Percentiles rank a stretch among this genome's conserved stretches.
Conservation (phyloP, 2,113 vertebrate species). For the Limnothrissa miodon region DNA sequence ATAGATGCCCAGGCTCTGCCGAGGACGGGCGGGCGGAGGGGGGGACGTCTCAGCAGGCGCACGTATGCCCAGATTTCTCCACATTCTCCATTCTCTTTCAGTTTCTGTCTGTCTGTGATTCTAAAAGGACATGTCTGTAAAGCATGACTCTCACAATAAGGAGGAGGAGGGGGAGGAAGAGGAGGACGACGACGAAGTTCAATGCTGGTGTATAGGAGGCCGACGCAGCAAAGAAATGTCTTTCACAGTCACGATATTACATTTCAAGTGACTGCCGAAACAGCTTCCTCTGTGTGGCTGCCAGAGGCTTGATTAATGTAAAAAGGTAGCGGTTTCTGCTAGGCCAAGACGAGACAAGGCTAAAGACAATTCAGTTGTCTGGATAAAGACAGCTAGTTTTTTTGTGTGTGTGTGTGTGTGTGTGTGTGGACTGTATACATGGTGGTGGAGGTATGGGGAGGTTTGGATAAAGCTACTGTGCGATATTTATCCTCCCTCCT, state of each 20-base stretch:
- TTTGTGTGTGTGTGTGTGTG: background rate
- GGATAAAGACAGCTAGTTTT: background rate
- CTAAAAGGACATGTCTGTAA: background rate
- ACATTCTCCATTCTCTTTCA: background rate
- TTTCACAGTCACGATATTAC: constrained; percentile 25
- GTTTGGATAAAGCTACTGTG: background rate
- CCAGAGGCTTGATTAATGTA: background rate
- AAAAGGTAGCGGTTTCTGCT: background rate
- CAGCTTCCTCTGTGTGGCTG: background rate
- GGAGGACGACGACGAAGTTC: no score
- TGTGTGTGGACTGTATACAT: background rate
- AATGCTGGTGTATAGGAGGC: background rate
- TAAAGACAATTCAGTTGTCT: background rate
- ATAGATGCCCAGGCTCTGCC: constrained; percentile 65
- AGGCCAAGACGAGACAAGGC: background rate
- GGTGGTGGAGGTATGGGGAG: background rate
- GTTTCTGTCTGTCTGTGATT: background rate
- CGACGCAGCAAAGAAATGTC: constrained; percentile 15
- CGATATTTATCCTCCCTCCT: background rate
- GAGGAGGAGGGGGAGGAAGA: background rate
- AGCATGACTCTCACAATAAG: background rate
- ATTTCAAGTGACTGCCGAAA: background rate
- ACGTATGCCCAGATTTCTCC: constrained; percentile 51
- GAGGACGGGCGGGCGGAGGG: constrained; percentile 48
- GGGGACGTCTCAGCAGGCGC: constrained; percentile 51